These are phyloP conservation scores for Pipistrellus pygmaeus DNA, from an alignment of 2,797 vertebrate species.

Conservation along the genomic window DNA sequence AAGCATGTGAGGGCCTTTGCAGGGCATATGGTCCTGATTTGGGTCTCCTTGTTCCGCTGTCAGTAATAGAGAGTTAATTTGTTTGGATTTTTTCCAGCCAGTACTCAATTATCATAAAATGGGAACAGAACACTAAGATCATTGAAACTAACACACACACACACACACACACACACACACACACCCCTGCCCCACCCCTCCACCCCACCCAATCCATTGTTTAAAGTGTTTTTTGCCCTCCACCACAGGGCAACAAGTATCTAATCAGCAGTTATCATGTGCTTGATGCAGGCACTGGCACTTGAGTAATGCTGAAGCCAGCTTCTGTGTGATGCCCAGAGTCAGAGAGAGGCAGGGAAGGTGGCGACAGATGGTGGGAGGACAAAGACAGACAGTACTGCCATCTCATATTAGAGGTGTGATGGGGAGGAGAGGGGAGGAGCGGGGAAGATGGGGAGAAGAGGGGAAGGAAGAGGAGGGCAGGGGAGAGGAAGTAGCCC, in stretches of 20 bases:
- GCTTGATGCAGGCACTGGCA: accelerated
- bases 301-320: background rate
- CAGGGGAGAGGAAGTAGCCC: background rate
- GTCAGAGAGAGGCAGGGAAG: background rate
- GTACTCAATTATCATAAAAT: slow-evolving; percentile 42
- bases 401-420: background rate
- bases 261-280: background rate
- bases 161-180: background rate
- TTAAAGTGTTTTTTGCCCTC: background rate
- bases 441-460: background rate
- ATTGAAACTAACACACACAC: background rate
- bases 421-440: background rate
- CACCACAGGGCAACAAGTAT: background rate
- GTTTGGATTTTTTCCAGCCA: slow-evolving; percentile 38
- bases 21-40: slow-evolving; percentile 20
- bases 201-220: background rate
- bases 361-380: background rate
- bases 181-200: background rate
- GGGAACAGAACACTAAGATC: slow-evolving; percentile 23
- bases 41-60: slow-evolving; percentile 47
- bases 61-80: slow-evolving; percentile 58
- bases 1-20: background rate
- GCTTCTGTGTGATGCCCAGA: background rate
- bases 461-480: background rate
- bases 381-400: background rate